Conservation (phyloP, 2,797 vertebrate species). For the Gymnothorax reevesii region DNA sequence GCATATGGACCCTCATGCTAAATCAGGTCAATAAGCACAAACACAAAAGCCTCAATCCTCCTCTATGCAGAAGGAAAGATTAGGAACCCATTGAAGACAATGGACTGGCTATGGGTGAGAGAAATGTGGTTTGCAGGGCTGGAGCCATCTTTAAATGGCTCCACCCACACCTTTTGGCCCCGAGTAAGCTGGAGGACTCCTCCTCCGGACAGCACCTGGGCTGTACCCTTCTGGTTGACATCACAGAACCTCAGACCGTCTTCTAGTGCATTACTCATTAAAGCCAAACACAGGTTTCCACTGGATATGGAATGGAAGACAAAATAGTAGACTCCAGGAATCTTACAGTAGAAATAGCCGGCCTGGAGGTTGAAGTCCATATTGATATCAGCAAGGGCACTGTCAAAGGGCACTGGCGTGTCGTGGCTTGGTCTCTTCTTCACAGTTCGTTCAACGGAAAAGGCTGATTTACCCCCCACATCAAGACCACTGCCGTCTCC, state of each 20-base stretch:
- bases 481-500: slow-evolving; percentile 40
- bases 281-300: slow-evolving; percentile 65
- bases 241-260: slow-evolving; percentile 71
- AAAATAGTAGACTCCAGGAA: slow-evolving; percentile 80
- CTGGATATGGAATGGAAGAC: slow-evolving; percentile 65
- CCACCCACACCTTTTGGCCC: slow-evolving; percentile 69
- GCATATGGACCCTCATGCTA: not conserved
- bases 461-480: slow-evolving; percentile 41
- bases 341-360: slow-evolving; percentile 71
- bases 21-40: not conserved
- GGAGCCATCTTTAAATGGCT: slow-evolving; percentile 19
- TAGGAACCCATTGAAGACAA: slow-evolving; percentile 79
- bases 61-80: slow-evolving; percentile 59
- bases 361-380: slow-evolving; percentile 52
- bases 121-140: slow-evolving; percentile 63
- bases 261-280: slow-evolving; percentile 41
- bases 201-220: slow-evolving; percentile 75
- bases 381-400: slow-evolving; percentile 58
- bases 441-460: slow-evolving; percentile 64
- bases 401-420: slow-evolving; percentile 62
- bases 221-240: slow-evolving; percentile 56
- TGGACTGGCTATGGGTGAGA: slow-evolving; percentile 56
- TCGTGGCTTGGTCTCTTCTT: slow-evolving; percentile 22
- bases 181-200: slow-evolving; percentile 54
- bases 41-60: not conserved